A percentile compares a stretch with the other conserved stretches of the same genome.
Evolutionary conservation across 2,797 vertebrate genomes (phyloP).

Genomic region (Anas bahamensis): DNA sequence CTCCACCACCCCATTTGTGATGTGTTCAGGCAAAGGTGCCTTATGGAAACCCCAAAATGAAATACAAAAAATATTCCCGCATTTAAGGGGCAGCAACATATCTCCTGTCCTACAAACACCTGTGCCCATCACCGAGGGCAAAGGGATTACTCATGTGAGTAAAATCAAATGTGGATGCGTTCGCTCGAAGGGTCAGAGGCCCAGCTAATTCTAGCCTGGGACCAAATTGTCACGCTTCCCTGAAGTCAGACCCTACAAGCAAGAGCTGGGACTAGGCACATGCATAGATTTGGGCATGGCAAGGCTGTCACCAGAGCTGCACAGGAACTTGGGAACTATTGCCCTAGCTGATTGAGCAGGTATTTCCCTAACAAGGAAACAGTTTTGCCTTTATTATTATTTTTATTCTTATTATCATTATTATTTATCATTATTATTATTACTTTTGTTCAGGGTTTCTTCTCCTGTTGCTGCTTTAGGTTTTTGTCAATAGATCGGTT

Average conservation of each 20-base stretch:
- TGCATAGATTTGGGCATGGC: accelerated
- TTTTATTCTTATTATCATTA: background rate
- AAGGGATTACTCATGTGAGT: background rate
- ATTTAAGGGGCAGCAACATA: background rate
- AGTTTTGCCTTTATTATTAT: slow-evolving; percentile 36
- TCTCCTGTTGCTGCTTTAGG: background rate
- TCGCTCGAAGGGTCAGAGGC: background rate
- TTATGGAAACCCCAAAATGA: background rate
- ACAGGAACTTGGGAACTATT: background rate
- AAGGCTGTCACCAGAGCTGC: background rate
- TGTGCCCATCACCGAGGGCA: accelerated
- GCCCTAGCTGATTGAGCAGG: background rate
- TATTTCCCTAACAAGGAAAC: background rate
- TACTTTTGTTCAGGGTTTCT: background rate
- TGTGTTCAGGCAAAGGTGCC: background rate
- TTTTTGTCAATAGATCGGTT: slow-evolving; percentile 5
- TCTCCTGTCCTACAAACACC: background rate
- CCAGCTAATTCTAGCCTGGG: background rate
- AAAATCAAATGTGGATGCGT: accelerated
- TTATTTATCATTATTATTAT: background rate
- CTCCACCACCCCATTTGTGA: accelerated
- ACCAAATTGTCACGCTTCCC: background rate
- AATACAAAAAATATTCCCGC: background rate
- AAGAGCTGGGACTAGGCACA: background rate
- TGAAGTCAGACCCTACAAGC: background rate